Evolutionary conservation across 2,888 invertebrate species (phyloP).

Genomic region (Hyposoter didymator): DNA sequence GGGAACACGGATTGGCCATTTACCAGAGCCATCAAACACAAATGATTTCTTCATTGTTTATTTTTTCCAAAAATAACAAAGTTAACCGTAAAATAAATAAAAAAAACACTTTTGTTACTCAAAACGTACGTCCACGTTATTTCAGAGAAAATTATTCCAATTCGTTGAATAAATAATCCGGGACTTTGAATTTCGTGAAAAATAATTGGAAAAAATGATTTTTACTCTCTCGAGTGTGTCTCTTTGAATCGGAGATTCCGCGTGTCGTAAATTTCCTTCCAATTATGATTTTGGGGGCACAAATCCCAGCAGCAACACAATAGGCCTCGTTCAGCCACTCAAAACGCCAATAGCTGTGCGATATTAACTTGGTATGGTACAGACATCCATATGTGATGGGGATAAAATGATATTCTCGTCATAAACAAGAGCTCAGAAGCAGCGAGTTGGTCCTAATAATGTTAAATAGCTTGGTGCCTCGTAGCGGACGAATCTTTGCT

Average conservation of each 20-base stretch:
- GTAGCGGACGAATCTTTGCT: conserved; percentile 45
- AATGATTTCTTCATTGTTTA: not conserved
- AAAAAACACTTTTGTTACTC: not conserved
- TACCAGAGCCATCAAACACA: not conserved
- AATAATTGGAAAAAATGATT: not conserved
- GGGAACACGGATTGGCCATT: not conserved
- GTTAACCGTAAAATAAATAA: not conserved
- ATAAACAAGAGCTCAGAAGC: conserved; percentile 31
- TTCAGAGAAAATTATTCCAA: no score
- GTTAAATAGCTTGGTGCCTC: conserved; percentile 51
- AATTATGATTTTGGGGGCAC: not conserved
- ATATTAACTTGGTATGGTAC: not conserved
- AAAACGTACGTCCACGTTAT: no score
- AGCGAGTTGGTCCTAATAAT: conserved; percentile 36
- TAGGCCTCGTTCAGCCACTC: not conserved
- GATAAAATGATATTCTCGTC: conserved; percentile 16
- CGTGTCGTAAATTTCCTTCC: not conserved
- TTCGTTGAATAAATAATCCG: no score
- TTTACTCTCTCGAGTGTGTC: not conserved
- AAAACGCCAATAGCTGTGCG: not conserved
- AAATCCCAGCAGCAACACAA: not conserved
- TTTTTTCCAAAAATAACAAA: not conserved
- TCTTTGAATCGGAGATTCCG: not conserved
- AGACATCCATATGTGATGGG: not conserved
- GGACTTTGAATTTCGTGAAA: not conserved